Conservation (phyloP, 2,888 invertebrate species). For the Drosophila phalerata region DNA sequence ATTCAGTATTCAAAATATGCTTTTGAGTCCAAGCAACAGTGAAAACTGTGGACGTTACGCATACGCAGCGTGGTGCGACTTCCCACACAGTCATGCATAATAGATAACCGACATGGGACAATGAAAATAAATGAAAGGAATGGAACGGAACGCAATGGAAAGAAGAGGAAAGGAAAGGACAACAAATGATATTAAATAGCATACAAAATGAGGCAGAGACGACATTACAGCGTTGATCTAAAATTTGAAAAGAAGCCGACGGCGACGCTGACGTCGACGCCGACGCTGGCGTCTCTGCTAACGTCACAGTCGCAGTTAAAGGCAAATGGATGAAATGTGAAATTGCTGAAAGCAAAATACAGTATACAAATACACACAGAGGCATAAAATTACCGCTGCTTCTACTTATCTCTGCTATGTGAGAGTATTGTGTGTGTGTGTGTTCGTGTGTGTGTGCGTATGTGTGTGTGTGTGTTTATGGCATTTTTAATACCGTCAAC, state of each 20-base stretch:
- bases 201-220: conserved; percentile 70
- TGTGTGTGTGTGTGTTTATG: conserved; percentile 52
- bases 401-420: conserved; percentile 53
- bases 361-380: conserved; percentile 30
- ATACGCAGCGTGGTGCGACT: conserved; percentile 67
- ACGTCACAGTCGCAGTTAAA: conserved; percentile 29
- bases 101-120: conserved; percentile 57
- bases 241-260: conserved; percentile 70
- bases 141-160: conserved; percentile 23
- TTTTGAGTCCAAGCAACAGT: background rate
- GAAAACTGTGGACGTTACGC: conserved; percentile 63
- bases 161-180: conserved; percentile 44
- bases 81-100: conserved; percentile 51
- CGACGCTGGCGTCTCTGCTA: conserved; percentile 10
- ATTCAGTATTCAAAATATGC: conserved; percentile 17
- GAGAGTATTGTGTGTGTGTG: conserved; percentile 10
- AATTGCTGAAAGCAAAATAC: conserved; percentile 44
- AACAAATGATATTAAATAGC: conserved; percentile 76
- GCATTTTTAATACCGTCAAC: conserved; percentile 73
- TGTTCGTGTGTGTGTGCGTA: conserved; percentile 15
- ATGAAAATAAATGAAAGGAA: conserved; percentile 19
- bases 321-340: conserved; percentile 50
- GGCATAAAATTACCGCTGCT: conserved; percentile 67
- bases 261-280: conserved; percentile 13
- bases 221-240: conserved; percentile 68